These are phyloP conservation scores for Globodera ellingtonae DNA, from an alignment of 1,140 invertebrate species.

Conservation along the genomic window DNA sequence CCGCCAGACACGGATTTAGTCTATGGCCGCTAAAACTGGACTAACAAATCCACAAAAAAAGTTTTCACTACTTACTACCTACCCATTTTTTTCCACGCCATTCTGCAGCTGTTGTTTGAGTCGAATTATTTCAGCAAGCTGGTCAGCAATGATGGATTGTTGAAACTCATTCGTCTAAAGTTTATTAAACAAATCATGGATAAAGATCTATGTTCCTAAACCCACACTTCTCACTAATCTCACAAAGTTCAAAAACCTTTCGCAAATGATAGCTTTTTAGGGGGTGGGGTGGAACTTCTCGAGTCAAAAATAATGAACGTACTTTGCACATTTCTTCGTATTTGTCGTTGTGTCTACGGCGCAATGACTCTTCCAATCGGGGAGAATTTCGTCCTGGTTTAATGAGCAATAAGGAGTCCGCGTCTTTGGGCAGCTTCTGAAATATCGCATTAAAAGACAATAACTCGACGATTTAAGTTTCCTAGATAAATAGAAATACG, in stretches of 20 bases:
- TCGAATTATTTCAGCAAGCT: not conserved
- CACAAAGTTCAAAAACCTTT: too few species aligned
- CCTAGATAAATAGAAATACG: too few species aligned
- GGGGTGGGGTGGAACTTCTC: too few species aligned
- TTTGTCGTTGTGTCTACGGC: not conserved
- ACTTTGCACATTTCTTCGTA: not conserved
- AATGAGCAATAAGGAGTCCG: not conserved
- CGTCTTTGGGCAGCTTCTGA: not conserved
- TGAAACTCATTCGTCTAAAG: not conserved
- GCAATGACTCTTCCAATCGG: not conserved
- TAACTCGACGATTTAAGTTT: too few species aligned
- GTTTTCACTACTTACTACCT: not conserved
- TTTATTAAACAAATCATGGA: not conserved
- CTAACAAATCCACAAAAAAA: too few species aligned
- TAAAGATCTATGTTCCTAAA: not conserved
- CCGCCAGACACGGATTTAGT: too few species aligned
- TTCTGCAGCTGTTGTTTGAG: not conserved
- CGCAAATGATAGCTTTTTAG: too few species aligned
- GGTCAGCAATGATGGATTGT: not conserved
- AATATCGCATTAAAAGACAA: not conserved
- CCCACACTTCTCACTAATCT: too few species aligned
- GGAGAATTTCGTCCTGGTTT: not conserved
- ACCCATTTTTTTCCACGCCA: not conserved
- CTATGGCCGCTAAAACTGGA: too few species aligned
- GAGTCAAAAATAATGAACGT: not conserved